A percentile compares a stretch with the other conserved stretches of the same genome.
phyloP scores from a whole-genome alignment of 2,888 invertebrate genomes.

The Galerucella calmariensis region DNA sequence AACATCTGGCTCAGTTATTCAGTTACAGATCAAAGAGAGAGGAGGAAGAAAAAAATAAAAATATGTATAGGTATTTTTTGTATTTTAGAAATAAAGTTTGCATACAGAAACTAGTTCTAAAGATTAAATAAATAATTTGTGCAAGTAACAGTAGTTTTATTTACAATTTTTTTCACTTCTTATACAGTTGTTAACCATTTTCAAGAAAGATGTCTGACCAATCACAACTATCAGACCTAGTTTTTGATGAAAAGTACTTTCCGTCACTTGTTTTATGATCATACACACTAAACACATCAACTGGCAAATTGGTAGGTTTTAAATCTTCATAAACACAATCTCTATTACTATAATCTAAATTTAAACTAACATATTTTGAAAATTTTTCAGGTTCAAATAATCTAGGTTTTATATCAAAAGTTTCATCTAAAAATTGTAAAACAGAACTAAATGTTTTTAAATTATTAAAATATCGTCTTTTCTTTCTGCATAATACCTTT shows the following conservation, averaged over 20 bases:
- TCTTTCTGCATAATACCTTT: slow-evolving; percentile 77
- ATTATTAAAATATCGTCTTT: slow-evolving; percentile 83
- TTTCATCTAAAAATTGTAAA: slow-evolving; percentile 74
- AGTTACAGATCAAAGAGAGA: slow-evolving; percentile 94
- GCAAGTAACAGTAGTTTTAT: not conserved
- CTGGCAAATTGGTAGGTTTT: slow-evolving; percentile 42
- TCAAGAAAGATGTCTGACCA: slow-evolving; percentile 58
- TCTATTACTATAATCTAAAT: slow-evolving; percentile 53
- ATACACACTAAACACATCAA: slow-evolving; percentile 37
- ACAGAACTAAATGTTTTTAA: slow-evolving; percentile 77
- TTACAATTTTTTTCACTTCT: not conserved
- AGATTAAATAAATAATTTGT: not conserved
- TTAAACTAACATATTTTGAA: slow-evolving; percentile 45
- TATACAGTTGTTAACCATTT: slow-evolving; percentile 47
- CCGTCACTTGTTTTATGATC: slow-evolving; percentile 52
- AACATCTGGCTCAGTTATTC: slow-evolving; percentile 82
- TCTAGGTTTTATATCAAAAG: slow-evolving; percentile 67
- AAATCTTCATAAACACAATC: slow-evolving; percentile 52
- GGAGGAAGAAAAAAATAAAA: slow-evolving; percentile 95
- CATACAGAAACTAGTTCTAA: not conserved
- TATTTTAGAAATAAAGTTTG: not conserved
- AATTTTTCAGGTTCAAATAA: slow-evolving; percentile 55
- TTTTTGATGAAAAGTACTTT: slow-evolving; percentile 58
- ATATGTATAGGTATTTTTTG: slow-evolving; percentile 1
- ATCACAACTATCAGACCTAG: slow-evolving; percentile 49